phyloP scores from a whole-genome alignment of 2,113 vertebrate genomes.

The Cettia cetti region DNA sequence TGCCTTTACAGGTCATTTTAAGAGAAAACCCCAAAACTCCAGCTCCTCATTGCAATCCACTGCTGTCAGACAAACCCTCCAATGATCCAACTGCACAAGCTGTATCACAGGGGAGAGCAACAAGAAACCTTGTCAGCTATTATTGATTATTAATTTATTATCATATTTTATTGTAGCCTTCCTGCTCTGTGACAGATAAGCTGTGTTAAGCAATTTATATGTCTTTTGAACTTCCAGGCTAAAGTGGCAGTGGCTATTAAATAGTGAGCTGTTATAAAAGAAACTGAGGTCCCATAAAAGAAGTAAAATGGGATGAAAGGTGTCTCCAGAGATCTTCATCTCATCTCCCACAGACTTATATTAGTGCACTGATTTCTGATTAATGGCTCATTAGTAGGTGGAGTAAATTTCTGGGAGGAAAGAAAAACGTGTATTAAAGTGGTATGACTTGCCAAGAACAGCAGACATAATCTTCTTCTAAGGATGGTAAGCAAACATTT shows the following conservation, averaged over 20 bases:
- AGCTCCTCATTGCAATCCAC: background rate
- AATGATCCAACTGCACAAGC: background rate
- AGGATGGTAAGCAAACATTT: background rate
- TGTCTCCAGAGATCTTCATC: conserved; percentile 29
- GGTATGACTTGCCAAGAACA: background rate
- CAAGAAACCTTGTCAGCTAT: conserved; percentile 4
- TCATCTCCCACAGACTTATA: background rate
- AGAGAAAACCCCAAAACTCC: background rate
- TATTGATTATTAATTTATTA: conserved; percentile 56
- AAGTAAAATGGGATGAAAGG: conserved; percentile 22
- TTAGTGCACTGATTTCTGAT: background rate
- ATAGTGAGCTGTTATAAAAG: conserved; percentile 16
- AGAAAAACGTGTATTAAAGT: background rate
- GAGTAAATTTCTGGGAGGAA: background rate
- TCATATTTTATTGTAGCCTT: conserved; percentile 30
- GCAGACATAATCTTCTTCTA: background rate
- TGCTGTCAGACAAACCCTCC: background rate
- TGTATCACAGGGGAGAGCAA: background rate
- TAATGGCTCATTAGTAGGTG: conserved; percentile 4
- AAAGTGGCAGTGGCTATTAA: conserved; percentile 41
- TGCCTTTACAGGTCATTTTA: background rate
- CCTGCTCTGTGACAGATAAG: conserved; percentile 17
- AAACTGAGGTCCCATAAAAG: conserved; percentile 35
- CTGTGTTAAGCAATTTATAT: conserved; percentile 35
- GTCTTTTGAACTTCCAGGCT: conserved; percentile 44